phyloP scores from a whole-genome alignment of 2,797 vertebrate genomes.

The Sebastes kiyomatsui region DNA sequence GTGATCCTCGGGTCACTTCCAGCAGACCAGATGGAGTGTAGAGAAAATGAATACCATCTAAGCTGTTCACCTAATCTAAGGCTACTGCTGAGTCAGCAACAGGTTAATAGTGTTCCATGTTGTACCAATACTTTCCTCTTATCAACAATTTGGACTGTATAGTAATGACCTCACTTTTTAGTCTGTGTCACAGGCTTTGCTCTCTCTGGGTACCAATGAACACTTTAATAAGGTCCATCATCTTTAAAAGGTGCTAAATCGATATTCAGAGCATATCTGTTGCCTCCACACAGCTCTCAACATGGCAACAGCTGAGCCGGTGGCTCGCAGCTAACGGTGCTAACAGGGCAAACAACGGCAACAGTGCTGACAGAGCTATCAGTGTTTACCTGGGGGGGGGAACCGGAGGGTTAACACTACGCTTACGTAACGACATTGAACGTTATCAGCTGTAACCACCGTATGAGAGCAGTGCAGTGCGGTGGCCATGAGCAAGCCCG shows the following conservation, averaged over 20 bases:
- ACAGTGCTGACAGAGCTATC: no score
- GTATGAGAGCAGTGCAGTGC: neutral
- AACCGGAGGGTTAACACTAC: no score
- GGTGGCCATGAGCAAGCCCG: neutral
- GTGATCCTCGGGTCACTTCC: neutral
- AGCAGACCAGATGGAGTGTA: neutral
- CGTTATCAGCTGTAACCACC: neutral
- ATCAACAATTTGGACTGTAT: neutral
- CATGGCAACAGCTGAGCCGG: neutral
- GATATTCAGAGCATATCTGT: neutral
- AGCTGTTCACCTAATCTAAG: neutral
- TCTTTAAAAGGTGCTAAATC: neutral
- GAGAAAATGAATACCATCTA: neutral
- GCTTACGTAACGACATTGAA: no score
- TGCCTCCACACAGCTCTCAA: neutral
- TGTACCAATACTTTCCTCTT: neutral
- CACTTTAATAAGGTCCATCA: neutral
- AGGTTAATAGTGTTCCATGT: neutral
- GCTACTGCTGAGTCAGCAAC: neutral
- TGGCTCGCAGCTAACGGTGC: no score
- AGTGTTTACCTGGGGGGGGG: no score
- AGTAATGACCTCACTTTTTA: neutral
- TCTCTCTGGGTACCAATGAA: neutral
- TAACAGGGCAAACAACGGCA: no score
- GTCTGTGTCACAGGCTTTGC: neutral